Conservation (phyloP, 1,140 invertebrate species). For the Laupala kohalensis region DNA sequence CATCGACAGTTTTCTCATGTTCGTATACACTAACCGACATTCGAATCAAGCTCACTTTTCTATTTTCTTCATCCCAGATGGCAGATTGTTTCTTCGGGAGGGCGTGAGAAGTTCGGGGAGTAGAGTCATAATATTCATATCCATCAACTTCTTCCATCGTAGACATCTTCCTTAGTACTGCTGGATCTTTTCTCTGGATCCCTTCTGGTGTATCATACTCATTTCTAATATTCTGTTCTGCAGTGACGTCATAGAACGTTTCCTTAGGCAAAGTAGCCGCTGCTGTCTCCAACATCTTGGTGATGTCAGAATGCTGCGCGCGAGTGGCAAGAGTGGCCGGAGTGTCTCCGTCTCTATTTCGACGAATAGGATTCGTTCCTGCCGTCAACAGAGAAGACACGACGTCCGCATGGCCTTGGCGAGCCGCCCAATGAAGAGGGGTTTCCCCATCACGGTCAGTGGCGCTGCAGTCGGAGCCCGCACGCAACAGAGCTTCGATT, state of each 20-base stretch:
- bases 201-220: no score
- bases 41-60: not conserved
- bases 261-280: no score
- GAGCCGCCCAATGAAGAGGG: conserved; percentile 55
- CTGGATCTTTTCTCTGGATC: no score
- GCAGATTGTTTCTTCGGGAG: not conserved
- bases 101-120: no score
- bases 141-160: no score
- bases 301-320: not conserved
- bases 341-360: not conserved
- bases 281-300: not conserved
- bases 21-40: not conserved
- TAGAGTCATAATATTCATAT: no score
- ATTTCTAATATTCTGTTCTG: no score
- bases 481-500: conserved; percentile 49
- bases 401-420: conserved; percentile 63
- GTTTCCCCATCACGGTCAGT: conserved; percentile 58
- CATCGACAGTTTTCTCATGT: not conserved
- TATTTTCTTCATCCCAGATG: not conserved
- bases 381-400: conserved; percentile 70
- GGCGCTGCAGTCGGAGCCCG: conserved; percentile 40
- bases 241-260: no score
- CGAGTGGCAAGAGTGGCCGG: not conserved
- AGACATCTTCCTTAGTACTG: no score
- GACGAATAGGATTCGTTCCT: not conserved